Evolutionary conservation across 2,888 invertebrate species (phyloP).

Genomic region (Brenthis ino): DNA sequence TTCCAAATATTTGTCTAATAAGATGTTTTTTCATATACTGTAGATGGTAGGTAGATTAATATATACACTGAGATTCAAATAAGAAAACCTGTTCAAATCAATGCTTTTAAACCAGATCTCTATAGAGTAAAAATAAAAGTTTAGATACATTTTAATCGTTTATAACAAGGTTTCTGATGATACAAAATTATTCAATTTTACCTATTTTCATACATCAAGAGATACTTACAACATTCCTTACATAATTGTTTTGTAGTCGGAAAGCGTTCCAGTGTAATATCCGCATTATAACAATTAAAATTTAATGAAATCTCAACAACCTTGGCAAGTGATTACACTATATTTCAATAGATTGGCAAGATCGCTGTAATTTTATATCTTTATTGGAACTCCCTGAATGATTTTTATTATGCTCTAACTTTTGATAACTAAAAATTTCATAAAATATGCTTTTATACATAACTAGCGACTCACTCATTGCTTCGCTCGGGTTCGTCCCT

Average conservation of each 20-base stretch:
- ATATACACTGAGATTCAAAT: not conserved
- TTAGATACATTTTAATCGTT: too few relatives aligned
- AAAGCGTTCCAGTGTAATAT: conserved; percentile 28
- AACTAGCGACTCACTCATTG: too few relatives aligned
- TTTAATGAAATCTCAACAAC: conserved; percentile 26
- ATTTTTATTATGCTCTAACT: not conserved
- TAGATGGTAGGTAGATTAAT: not conserved
- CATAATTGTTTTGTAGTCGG: conserved; percentile 19
- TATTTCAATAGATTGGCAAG: conserved; percentile 24
- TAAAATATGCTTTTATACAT: not conserved
- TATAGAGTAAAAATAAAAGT: too few relatives aligned
- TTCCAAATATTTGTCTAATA: not conserved
- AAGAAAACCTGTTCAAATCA: not conserved
- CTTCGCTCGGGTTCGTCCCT: too few relatives aligned
- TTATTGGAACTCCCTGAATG: conserved; percentile 3
- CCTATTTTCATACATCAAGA: not conserved
- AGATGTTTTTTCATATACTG: not conserved
- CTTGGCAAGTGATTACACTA: conserved; percentile 27
- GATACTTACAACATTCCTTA: conserved; percentile 8
- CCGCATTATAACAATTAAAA: conserved; percentile 35
- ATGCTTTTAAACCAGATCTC: too few relatives aligned
- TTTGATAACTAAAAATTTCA: too few relatives aligned
- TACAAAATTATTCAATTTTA: not conserved
- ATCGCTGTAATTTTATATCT: conserved; percentile 11
- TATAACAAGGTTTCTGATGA: not conserved